These are phyloP conservation scores for Cyphomyrmex costatus DNA, from an alignment of 1,140 invertebrate species.

Conservation along the genomic window DNA sequence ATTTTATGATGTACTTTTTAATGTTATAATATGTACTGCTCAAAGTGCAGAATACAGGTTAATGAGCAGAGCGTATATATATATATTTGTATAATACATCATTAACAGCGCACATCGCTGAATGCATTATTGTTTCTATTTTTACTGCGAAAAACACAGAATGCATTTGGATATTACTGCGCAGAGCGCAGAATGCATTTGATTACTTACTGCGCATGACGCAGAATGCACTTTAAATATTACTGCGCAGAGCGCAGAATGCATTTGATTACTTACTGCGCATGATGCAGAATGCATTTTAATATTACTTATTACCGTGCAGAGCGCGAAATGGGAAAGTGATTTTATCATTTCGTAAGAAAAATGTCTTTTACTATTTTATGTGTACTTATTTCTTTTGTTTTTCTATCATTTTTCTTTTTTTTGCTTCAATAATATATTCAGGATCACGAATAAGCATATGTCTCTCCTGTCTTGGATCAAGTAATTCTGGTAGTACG, in stretches of 20 bases:
- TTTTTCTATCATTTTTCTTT: not conserved
- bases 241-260: not conserved
- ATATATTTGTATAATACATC: too few species aligned
- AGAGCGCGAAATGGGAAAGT: too few species aligned
- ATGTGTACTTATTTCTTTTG: not conserved
- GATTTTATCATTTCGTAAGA: not conserved
- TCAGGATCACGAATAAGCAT: not conserved
- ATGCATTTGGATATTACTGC: too few species aligned
- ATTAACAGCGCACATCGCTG: not conserved
- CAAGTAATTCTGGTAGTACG: too few species aligned
- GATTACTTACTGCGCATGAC: not conserved
- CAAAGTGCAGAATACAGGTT: not conserved
- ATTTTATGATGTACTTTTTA: not conserved
- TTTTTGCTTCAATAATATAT: conserved; percentile 2
- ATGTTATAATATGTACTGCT: not conserved
- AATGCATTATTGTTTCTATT: not conserved
- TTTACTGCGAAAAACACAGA: not conserved
- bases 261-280: not conserved
- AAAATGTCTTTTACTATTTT: not conserved
- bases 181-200: too few species aligned
- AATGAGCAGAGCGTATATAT: not conserved
- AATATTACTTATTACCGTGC: not conserved
- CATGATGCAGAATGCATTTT: not conserved
- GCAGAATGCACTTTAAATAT: not conserved
- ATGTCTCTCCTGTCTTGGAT: not conserved